A percentile compares a stretch with the other conserved stretches of the same genome.
Conservation (phyloP, 2,797 vertebrate species). For the Acipenser ruthenus region DNA sequence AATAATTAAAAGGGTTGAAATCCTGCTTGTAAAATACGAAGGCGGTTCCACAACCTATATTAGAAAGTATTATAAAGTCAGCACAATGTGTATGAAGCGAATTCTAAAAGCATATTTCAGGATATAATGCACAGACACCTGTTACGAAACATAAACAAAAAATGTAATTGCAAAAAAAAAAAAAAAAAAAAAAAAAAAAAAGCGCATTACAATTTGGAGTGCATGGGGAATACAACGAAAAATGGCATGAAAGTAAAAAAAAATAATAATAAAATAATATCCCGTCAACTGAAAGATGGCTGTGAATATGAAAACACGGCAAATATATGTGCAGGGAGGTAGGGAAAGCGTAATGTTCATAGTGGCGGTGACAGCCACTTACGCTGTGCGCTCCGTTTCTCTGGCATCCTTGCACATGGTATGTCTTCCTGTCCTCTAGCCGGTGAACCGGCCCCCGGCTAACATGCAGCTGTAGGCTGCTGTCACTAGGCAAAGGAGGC, state of each 20-base stretch:
- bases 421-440: slow-evolving; percentile 80
- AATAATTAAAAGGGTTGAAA: too few species aligned
- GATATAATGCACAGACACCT: too few species aligned
- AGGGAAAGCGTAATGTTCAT: slow-evolving; percentile 8
- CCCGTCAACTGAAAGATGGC: background rate
- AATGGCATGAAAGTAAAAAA: background rate
- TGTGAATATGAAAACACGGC: slow-evolving; percentile 17
- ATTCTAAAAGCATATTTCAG: too few species aligned
- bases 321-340: slow-evolving; percentile 12
- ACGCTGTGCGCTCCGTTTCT: slow-evolving; percentile 89
- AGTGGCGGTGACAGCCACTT: slow-evolving; percentile 62
- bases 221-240: too few species aligned
- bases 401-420: slow-evolving; percentile 67
- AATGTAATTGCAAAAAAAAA: background rate
- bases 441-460: slow-evolving; percentile 77
- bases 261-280: background rate
- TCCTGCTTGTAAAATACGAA: too few species aligned
- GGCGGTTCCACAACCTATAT: too few species aligned
- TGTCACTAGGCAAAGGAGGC: slow-evolving; percentile 76
- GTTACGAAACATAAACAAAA: too few species aligned
- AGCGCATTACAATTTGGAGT: background rate
- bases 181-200: background rate
- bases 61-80: too few species aligned
- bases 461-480: slow-evolving; percentile 67
- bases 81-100: too few species aligned